Percentiles rank a stretch among this genome's conserved stretches.
Evolutionary conservation across 2,113 vertebrate species (phyloP).

Genomic region (Anhinga anhinga): DNA sequence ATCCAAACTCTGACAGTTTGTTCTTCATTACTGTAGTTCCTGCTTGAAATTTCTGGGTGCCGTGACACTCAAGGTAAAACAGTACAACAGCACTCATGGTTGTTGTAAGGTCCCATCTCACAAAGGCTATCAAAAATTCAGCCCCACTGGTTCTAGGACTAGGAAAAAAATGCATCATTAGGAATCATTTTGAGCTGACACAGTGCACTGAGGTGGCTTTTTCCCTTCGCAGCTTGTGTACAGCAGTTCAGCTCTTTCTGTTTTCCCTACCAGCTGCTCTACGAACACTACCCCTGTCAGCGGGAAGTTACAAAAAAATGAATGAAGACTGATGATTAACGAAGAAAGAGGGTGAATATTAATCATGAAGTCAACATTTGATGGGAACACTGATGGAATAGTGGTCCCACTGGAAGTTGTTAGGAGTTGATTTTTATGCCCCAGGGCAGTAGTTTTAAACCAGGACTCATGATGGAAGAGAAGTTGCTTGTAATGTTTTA

Average conservation of each 20-base stretch:
- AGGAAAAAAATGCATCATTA: not conserved
- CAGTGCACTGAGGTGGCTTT: conserved; percentile 4
- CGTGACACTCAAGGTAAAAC: not conserved
- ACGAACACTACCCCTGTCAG: conserved; percentile 30
- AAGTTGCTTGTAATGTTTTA: conserved; percentile 17
- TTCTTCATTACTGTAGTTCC: not conserved
- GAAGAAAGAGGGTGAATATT: conserved; percentile 66
- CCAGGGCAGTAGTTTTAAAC: conserved; percentile 44
- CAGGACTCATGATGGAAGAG: conserved; percentile 47
- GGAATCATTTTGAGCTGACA: conserved; percentile 2
- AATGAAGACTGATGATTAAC: conserved; percentile 69
- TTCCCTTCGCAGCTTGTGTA: conserved; percentile 22
- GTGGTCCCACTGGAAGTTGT: conserved; percentile 68
- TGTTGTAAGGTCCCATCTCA: not conserved
- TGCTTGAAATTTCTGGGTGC: not conserved
- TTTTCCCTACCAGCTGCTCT: conserved; percentile 56
- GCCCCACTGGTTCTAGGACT: not conserved
- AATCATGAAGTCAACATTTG: conserved; percentile 64
- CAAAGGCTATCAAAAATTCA: not conserved
- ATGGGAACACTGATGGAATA: conserved; percentile 66
- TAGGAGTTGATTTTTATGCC: conserved; percentile 68
- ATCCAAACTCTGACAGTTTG: not conserved
- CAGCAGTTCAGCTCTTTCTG: conserved; percentile 26
- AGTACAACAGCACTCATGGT: rapidly evolving
- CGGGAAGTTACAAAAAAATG: conserved; percentile 19